phyloP scores from a whole-genome alignment of 2,888 invertebrate genomes.

The Nemotelus pantherinus region DNA sequence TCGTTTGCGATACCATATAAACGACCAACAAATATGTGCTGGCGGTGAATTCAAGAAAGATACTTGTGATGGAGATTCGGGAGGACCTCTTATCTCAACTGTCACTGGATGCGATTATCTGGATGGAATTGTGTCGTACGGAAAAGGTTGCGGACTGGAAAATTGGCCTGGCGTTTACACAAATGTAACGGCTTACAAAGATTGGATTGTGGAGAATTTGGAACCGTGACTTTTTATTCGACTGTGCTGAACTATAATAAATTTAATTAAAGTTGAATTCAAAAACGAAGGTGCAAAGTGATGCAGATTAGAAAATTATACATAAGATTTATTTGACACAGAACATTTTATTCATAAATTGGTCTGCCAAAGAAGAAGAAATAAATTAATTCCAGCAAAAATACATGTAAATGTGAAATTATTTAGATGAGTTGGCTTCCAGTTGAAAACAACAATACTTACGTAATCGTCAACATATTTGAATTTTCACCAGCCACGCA shows the following conservation, averaged over 20 bases:
- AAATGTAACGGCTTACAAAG: slow-evolving; percentile 69
- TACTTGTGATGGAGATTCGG: slow-evolving; percentile 75
- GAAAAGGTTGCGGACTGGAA: slow-evolving; percentile 73
- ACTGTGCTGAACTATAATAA: background rate
- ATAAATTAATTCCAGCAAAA: too few relatives aligned
- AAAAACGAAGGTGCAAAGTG: too few relatives aligned
- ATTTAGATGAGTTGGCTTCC: too few relatives aligned
- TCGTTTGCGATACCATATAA: slow-evolving; percentile 57
- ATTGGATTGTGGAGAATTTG: slow-evolving; percentile 68
- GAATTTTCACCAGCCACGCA: too few relatives aligned
- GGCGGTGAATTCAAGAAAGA: slow-evolving; percentile 76
- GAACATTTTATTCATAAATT: too few relatives aligned
- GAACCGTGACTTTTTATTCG: background rate
- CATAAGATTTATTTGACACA: too few relatives aligned
- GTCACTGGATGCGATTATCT: slow-evolving; percentile 55
- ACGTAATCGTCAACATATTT: too few relatives aligned
- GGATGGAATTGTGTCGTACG: slow-evolving; percentile 75
- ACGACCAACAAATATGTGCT: slow-evolving; percentile 71
- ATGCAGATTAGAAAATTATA: too few relatives aligned
- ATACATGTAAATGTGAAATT: too few relatives aligned
- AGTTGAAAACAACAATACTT: too few relatives aligned
- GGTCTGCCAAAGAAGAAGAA: too few relatives aligned
- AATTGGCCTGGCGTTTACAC: slow-evolving; percentile 77
- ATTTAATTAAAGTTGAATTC: too few relatives aligned
- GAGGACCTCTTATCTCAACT: slow-evolving; percentile 75